Evolutionary conservation across 1,140 invertebrate species (phyloP).

Genomic region (Eciton burchellii): DNA sequence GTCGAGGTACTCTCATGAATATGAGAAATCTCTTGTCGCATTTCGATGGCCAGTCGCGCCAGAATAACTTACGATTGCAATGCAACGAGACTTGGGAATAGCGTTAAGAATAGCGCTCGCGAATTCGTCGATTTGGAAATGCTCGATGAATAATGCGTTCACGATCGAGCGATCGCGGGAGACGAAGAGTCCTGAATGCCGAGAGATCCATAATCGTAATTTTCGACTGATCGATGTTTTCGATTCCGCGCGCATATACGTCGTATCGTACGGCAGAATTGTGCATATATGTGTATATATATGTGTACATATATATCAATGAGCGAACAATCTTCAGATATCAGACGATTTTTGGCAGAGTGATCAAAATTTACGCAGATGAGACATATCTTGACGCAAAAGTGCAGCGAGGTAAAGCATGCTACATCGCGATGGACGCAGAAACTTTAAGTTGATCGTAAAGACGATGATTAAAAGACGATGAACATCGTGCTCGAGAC

Average conservation of each 20-base stretch:
- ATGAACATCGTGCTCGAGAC: neutral
- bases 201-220: conserved; percentile 9
- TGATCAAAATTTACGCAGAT: neutral
- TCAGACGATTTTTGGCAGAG: neutral
- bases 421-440: neutral
- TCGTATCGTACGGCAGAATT: no score
- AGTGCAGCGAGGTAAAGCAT: no score
- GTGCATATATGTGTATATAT: no score
- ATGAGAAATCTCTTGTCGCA: conserved; percentile 47
- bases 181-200: conserved; percentile 20
- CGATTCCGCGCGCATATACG: neutral
- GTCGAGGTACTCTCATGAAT: conserved; percentile 46
- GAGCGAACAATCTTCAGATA: no score
- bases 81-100: neutral
- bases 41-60: conserved; percentile 46
- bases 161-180: conserved; percentile 17
- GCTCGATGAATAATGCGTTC: conserved; percentile 14
- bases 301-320: no score
- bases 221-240: neutral
- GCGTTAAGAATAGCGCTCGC: conserved; percentile 2
- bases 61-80: conserved; percentile 25
- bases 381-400: no score
- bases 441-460: neutral
- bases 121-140: conserved; percentile 1
- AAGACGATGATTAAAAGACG: neutral